Conservation (phyloP, 92 coral and sea anemone species). For the Zoanthus gigantus region DNA sequence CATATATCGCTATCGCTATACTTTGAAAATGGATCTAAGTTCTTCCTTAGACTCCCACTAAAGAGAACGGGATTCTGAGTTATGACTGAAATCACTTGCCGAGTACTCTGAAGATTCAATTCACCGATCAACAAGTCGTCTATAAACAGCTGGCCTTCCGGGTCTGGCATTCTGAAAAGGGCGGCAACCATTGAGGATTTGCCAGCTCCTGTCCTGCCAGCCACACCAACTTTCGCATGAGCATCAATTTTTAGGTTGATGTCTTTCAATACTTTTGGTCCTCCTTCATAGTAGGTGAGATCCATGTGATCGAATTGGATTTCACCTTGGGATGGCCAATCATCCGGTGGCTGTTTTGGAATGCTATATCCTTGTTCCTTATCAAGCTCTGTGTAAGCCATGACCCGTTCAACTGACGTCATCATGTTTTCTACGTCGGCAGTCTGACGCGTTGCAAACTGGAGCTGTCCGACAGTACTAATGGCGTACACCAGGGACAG, state of each 20-base stretch:
- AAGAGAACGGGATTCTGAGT: conserved; percentile 91
- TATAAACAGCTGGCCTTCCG: conserved; percentile 81
- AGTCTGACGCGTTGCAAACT: conserved; percentile 93
- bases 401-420: conserved; percentile 94
- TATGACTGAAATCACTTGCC: conserved; percentile 87
- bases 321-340: conserved; percentile 92
- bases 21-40: conserved; percentile 87
- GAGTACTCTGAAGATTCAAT: conserved; percentile 80
- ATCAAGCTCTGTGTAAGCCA: conserved; percentile 87
- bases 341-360: conserved; percentile 74
- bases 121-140: conserved; percentile 75
- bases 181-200: conserved; percentile 95
- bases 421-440: conserved; percentile 96
- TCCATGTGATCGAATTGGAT: conserved; percentile 86
- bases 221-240: conserved; percentile 90
- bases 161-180: conserved; percentile 92
- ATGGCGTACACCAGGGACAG: conserved; percentile 93
- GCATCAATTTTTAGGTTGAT: conserved; percentile 69
- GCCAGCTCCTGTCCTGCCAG: conserved; percentile 98
- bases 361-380: conserved; percentile 78
- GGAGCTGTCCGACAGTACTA: conserved; percentile 97
- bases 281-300: conserved; percentile 90
- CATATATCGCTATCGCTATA: conserved; percentile 78
- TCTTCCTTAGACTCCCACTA: conserved; percentile 80
- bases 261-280: conserved; percentile 75